phyloP scores from a whole-genome alignment of 2,113 vertebrate genomes.

The Australoheros scitulus region DNA sequence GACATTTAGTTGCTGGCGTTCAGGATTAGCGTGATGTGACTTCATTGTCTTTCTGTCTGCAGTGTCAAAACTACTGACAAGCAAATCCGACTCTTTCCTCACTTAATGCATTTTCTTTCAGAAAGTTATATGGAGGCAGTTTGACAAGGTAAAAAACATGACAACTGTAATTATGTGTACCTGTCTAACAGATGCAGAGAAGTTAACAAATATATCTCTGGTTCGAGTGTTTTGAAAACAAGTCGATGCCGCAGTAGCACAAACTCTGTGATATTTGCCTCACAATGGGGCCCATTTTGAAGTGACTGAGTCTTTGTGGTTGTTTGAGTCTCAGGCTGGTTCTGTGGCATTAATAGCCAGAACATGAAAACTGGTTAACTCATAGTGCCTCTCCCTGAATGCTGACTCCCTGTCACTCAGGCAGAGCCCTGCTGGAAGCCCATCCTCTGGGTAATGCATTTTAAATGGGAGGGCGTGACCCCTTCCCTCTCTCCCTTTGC shows the following conservation, averaged over 20 bases:
- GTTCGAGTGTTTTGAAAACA: slow-evolving; percentile 8
- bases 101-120: slow-evolving; percentile 26
- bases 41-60: slow-evolving; percentile 45
- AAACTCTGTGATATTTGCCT: slow-evolving; percentile 19
- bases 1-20: slow-evolving; percentile 47
- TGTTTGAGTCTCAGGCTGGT: slow-evolving; percentile 17
- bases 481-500: neutral
- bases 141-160: slow-evolving; percentile 40
- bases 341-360: slow-evolving; percentile 14
- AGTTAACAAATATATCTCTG: slow-evolving; percentile 23
- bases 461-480: slow-evolving; percentile 54
- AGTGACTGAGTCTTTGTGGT: neutral
- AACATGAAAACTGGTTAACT: neutral
- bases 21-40: slow-evolving; percentile 41
- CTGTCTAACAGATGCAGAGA: slow-evolving; percentile 6
- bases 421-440: slow-evolving; percentile 14
- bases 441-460: slow-evolving; percentile 59
- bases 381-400: neutral
- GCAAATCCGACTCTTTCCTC: slow-evolving; percentile 17
- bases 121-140: slow-evolving; percentile 14
- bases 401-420: slow-evolving; percentile 36
- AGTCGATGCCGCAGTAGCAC: neutral
- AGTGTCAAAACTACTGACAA: slow-evolving; percentile 37
- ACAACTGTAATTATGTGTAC: slow-evolving; percentile 32
- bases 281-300: slow-evolving; percentile 14